Percentiles rank a stretch among this genome's conserved stretches.
Evolutionary conservation across 2,888 invertebrate species (phyloP).

Genomic region (Agriopis aurantiaria): DNA sequence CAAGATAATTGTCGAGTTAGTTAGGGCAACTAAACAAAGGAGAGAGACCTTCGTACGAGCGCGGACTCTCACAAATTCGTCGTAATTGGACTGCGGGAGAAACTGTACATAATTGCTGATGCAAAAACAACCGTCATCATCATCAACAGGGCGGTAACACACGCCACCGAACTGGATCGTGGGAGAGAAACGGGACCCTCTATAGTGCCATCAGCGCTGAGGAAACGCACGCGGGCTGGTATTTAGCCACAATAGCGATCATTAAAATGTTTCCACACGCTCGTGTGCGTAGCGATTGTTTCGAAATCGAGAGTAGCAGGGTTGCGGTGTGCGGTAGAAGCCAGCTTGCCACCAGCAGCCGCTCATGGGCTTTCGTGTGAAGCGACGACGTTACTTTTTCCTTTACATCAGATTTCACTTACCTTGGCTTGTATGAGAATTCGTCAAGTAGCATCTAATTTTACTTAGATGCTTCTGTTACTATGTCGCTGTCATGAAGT

Average conservation of each 20-base stretch:
- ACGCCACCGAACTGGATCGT: constrained; percentile 81
- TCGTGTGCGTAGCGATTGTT: constrained; percentile 76
- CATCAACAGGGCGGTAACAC: constrained; percentile 78
- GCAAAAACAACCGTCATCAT: constrained; percentile 81
- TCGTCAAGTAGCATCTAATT: constrained; percentile 13
- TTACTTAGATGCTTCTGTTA: constrained; percentile 29
- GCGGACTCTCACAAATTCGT: constrained; percentile 77
- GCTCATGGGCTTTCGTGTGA: constrained; percentile 51
- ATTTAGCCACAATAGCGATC: constrained; percentile 76
- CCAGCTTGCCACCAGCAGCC: constrained; percentile 42
- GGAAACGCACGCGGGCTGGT: constrained; percentile 73
- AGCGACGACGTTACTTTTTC: constrained; percentile 27
- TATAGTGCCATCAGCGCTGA: constrained; percentile 71
- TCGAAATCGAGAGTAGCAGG: constrained; percentile 80
- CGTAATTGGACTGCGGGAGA: constrained; percentile 80
- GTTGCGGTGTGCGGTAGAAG: constrained; percentile 44
- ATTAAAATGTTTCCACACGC: constrained; percentile 81
- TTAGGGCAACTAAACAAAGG: constrained; percentile 75
- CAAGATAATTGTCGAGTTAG: constrained; percentile 68
- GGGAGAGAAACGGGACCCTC: constrained; percentile 82
- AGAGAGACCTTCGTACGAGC: constrained; percentile 68
- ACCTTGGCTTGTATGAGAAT: constrained; percentile 16
- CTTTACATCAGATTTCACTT: constrained; percentile 21
- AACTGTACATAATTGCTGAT: constrained; percentile 83
- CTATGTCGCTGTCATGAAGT: constrained; percentile 13